phyloP scores from a whole-genome alignment of 2,113 vertebrate genomes.

The Crotalus horridus region DNA sequence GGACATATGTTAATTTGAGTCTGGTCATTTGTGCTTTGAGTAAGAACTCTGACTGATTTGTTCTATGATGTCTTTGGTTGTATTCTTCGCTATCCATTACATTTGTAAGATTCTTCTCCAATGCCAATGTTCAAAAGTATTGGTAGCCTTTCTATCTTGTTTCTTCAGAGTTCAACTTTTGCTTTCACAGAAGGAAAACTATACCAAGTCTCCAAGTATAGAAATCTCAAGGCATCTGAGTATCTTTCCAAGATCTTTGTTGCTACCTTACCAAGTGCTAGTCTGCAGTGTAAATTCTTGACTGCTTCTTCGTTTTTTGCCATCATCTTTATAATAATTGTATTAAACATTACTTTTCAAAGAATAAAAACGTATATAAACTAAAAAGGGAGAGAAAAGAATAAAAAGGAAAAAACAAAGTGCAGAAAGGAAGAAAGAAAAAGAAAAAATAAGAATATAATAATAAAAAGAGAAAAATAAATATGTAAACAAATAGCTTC shows the following conservation, averaged over 20 bases:
- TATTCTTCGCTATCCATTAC: background rate
- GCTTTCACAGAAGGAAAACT: background rate
- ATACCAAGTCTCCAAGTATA: background rate
- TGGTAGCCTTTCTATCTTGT: background rate
- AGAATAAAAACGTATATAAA: background rate
- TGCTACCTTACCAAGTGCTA: background rate
- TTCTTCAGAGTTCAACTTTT: background rate
- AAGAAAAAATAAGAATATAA: background rate
- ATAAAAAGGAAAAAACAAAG: background rate
- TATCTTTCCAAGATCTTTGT: background rate
- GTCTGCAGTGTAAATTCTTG: background rate
- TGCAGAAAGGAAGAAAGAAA: background rate
- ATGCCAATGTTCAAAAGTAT: background rate
- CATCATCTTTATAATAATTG: background rate
- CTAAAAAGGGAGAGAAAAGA: background rate
- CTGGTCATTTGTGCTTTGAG: background rate
- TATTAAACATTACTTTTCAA: background rate
- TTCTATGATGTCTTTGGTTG: background rate
- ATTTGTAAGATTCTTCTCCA: background rate
- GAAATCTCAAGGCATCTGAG: background rate
- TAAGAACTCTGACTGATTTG: background rate
- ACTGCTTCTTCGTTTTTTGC: background rate
- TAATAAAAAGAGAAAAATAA: background rate
- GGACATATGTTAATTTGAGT: background rate
- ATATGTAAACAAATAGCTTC: background rate